Percentiles rank a stretch among this genome's conserved stretches.
Conservation (phyloP, 2,888 invertebrate genomes). For the Polylopha cassiicola region DNA sequence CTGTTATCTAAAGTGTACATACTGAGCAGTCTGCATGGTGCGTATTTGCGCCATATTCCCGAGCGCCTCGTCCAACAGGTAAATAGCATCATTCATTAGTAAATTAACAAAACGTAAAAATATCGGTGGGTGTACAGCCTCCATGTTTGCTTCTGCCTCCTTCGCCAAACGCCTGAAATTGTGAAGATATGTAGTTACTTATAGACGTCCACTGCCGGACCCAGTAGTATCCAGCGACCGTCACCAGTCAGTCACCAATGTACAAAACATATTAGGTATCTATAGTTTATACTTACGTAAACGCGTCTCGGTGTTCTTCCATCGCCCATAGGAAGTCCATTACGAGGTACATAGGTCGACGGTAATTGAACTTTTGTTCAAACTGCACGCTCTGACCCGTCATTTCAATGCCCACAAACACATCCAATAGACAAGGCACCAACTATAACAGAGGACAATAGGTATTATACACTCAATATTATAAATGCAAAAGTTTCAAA, state of each 20-base stretch:
- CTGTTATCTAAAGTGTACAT: conserved; percentile 32
- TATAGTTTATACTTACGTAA: conserved; percentile 78
- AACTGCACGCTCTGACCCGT: conserved; percentile 97
- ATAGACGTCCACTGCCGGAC: too few relatives aligned
- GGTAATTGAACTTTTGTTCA: conserved; percentile 97
- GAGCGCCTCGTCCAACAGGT: conserved; percentile 93
- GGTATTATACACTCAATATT: conserved; percentile 1
- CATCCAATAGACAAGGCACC: conserved; percentile 87
- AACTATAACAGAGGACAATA: conserved; percentile 70
- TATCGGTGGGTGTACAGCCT: conserved; percentile 91
- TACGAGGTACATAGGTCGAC: conserved; percentile 95
- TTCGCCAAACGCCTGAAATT: conserved; percentile 81
- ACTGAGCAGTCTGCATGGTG: conserved; percentile 87
- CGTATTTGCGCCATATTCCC: conserved; percentile 92
- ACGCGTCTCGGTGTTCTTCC: conserved; percentile 84
- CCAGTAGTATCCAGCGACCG: too few relatives aligned
- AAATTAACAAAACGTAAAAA: conserved; percentile 97
- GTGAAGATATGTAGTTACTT: too few relatives aligned
- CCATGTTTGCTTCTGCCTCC: conserved; percentile 91
- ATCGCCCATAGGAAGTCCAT: conserved; percentile 95
- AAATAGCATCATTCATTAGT: conserved; percentile 98
- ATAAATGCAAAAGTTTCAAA: too few relatives aligned
- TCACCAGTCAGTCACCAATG: too few relatives aligned
- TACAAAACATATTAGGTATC: background rate
- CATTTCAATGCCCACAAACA: conserved; percentile 98